phyloP scores from a whole-genome alignment of 2,888 invertebrate genomes.

The Diarsia rubi region DNA sequence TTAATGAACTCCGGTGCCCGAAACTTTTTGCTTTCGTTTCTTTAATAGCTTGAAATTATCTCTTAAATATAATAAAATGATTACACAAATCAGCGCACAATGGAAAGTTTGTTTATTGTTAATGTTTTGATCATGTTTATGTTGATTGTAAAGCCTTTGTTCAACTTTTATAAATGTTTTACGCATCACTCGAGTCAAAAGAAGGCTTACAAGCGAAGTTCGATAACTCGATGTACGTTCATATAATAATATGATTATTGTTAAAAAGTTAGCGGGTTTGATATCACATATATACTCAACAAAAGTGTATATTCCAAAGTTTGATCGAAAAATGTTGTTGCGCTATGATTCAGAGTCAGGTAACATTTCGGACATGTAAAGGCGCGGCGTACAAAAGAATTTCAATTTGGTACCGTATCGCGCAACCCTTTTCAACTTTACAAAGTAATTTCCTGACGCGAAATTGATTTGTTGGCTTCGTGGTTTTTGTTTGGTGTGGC shows the following conservation, averaged over 20 bases:
- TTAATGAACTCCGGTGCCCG: slow-evolving; percentile 83
- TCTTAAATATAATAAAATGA: slow-evolving; percentile 73
- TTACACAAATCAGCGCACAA: slow-evolving; percentile 65
- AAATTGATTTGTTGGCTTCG: slow-evolving; percentile 89
- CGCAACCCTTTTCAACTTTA: slow-evolving; percentile 87
- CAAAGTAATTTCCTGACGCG: slow-evolving; percentile 89
- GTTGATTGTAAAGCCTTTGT: slow-evolving; percentile 40
- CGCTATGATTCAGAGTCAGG: slow-evolving; percentile 83
- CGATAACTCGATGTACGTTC: slow-evolving; percentile 5
- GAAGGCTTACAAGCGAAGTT: slow-evolving; percentile 12
- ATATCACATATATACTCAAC: slow-evolving; percentile 53
- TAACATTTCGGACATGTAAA: slow-evolving; percentile 87
- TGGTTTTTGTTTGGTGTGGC: slow-evolving; percentile 86
- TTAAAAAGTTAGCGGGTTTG: slow-evolving; percentile 53
- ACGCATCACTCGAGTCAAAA: slow-evolving; percentile 20
- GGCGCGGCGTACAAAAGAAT: slow-evolving; percentile 88
- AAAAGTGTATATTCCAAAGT: slow-evolving; percentile 73
- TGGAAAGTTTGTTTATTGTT: slow-evolving; percentile 65
- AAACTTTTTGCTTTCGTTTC: slow-evolving; percentile 81
- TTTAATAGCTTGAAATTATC: slow-evolving; percentile 78
- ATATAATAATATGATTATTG: slow-evolving; percentile 31
- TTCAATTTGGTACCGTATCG: slow-evolving; percentile 89
- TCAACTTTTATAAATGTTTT: slow-evolving; percentile 30
- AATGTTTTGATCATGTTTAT: slow-evolving; percentile 57
- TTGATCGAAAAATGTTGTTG: slow-evolving; percentile 80